Evolutionary conservation across 2,888 invertebrate species (phyloP).

Genomic region (Ceraclea dissimilis): DNA sequence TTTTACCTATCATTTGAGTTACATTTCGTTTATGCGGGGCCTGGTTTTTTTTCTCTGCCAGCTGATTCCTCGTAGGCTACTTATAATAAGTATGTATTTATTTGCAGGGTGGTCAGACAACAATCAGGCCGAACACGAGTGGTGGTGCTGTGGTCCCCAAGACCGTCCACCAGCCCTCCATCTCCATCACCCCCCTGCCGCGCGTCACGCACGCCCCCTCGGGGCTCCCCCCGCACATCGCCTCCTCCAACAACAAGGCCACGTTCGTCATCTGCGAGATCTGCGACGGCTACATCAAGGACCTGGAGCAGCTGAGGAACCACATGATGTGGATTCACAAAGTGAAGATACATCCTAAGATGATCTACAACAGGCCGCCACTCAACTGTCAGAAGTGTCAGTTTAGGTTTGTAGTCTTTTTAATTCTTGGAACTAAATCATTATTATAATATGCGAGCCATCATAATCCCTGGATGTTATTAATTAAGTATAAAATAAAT

Average conservation of each 20-base stretch:
- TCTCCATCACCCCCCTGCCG: conserved; percentile 84
- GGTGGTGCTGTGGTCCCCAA: background rate
- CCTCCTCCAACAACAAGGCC: conserved; percentile 50
- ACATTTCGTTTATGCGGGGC: no score
- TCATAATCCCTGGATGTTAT: no score
- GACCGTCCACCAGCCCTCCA: conserved; percentile 64
- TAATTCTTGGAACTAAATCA: no score
- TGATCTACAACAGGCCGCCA: conserved; percentile 91
- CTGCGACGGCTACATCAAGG: conserved; percentile 94
- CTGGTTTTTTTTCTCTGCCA: no score
- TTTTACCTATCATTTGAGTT: no score
- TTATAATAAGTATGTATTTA: no score
- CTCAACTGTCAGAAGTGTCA: conserved; percentile 95
- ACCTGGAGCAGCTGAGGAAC: conserved; percentile 85
- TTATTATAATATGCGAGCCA: no score
- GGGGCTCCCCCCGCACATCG: conserved; percentile 36
- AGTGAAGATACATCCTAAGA: conserved; percentile 92
- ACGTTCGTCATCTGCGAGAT: conserved; percentile 82
- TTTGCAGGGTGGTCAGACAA: conserved; percentile 11
- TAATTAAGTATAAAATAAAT: background rate
- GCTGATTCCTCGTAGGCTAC: no score
- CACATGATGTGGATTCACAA: conserved; percentile 99
- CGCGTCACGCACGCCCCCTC: conserved; percentile 58
- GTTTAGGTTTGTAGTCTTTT: conserved; percentile 53
- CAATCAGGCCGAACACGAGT: conserved; percentile 5